Conservation (phyloP, 2,113 vertebrate species). For the Toxostoma redivivum region DNA sequence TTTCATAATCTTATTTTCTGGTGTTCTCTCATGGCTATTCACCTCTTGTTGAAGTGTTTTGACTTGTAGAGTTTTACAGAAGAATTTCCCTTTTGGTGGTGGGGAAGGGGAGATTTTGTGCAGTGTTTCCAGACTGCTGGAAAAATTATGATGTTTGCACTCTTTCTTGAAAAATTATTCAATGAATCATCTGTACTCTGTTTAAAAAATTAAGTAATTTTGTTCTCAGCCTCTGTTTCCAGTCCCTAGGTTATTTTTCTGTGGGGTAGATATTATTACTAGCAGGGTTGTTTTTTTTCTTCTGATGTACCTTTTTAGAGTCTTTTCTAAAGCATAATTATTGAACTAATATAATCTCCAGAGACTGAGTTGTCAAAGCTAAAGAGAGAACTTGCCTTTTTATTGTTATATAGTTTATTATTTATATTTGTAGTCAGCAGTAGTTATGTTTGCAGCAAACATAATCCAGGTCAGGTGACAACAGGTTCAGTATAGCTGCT, state of each 20-base stretch:
- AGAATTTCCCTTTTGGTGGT: not conserved
- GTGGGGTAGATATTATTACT: not conserved
- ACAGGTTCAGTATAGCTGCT: not conserved
- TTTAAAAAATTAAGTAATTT: not conserved
- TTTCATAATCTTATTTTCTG: not conserved
- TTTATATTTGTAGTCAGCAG: not conserved
- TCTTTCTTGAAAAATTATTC: not conserved
- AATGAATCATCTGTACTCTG: not conserved
- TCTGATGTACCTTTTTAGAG: not conserved
- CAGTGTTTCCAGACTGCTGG: not conserved
- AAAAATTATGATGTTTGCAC: not conserved
- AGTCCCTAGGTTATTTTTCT: not conserved
- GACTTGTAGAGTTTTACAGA: not conserved
- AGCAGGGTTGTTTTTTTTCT: rapidly evolving
- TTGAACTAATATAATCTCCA: not conserved
- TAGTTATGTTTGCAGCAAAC: not conserved
- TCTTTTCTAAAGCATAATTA: not conserved
- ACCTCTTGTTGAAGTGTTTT: not conserved
- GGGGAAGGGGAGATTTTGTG: not conserved
- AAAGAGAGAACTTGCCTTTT: not conserved
- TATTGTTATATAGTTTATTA: not conserved
- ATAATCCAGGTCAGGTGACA: not conserved
- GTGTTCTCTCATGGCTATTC: not conserved
- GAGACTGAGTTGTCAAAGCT: not conserved
- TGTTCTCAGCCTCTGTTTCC: not conserved